phyloP scores from a whole-genome alignment of 2,888 invertebrate genomes.

The Itoplectis maculator region DNA sequence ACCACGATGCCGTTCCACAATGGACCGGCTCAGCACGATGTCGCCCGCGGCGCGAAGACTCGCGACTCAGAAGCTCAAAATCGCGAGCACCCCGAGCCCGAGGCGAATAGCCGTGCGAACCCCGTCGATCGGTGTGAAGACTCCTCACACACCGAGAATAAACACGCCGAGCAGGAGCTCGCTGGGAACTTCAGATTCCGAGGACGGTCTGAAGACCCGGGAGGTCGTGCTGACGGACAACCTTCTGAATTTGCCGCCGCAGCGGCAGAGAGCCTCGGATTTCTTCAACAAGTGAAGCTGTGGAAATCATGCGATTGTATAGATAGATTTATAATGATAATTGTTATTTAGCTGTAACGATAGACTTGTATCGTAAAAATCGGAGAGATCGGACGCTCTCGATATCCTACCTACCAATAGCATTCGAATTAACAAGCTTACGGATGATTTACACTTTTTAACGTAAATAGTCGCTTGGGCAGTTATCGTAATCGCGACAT shows the following conservation, averaged over 20 bases:
- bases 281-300: conserved; percentile 87
- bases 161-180: conserved; percentile 75
- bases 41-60: conserved; percentile 97
- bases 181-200: conserved; percentile 74
- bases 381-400: neutral
- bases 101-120: conserved; percentile 84
- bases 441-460: neutral
- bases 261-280: conserved; percentile 92
- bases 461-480: neutral
- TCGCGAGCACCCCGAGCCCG: conserved; percentile 80
- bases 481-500: neutral
- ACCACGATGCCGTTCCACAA: conserved; percentile 87
- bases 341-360: conserved; percentile 20
- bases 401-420: conserved; percentile 15
- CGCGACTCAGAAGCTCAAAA: conserved; percentile 89
- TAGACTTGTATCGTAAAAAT: conserved; percentile 5
- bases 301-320: conserved; percentile 9
- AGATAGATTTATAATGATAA: neutral
- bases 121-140: conserved; percentile 81
- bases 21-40: conserved; percentile 95
- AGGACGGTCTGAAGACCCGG: conserved; percentile 71
- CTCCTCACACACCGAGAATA: conserved; percentile 81
- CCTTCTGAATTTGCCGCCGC: conserved; percentile 91
- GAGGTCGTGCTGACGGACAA: conserved; percentile 90
- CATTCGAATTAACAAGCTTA: conserved; percentile 4